These are phyloP conservation scores for Lycocerus yunnanus DNA, from an alignment of 2,888 invertebrate species.

Conservation along the genomic window DNA sequence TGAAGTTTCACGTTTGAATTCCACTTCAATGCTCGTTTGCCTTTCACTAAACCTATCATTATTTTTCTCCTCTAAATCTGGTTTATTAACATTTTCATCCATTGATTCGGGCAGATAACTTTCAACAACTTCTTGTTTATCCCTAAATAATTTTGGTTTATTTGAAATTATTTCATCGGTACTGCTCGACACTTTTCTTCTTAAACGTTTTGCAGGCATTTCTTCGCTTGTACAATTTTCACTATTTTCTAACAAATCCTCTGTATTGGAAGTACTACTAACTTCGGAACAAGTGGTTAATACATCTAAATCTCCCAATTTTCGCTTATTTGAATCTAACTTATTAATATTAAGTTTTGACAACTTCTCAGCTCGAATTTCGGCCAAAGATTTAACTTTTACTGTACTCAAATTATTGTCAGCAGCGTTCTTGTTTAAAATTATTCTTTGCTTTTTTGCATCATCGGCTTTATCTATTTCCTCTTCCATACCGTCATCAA, in stretches of 20 bases:
- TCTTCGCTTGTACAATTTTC: not conserved
- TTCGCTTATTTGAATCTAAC: not conserved
- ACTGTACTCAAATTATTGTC: slow-evolving; percentile 41
- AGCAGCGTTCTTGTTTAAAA: slow-evolving; percentile 7
- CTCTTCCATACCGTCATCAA: slow-evolving; percentile 10
- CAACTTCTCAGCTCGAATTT: slow-evolving; percentile 50
- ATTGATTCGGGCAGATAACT: slow-evolving; percentile 5
- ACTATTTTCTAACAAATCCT: slow-evolving; percentile 18
- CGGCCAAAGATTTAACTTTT: slow-evolving; percentile 54
- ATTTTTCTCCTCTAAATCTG: not conserved
- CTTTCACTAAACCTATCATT: not conserved
- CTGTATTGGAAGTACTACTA: slow-evolving; percentile 41
- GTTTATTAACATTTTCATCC: not conserved
- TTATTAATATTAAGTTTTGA: not conserved
- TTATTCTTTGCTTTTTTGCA: slow-evolving; percentile 24
- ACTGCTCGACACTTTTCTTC: slow-evolving; percentile 12
- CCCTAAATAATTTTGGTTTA: slow-evolving; percentile 26
- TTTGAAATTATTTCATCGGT: slow-evolving; percentile 15
- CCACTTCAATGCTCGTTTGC: not conserved
- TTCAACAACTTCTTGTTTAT: slow-evolving; percentile 7
- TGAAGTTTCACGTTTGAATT: slow-evolving; percentile 31
- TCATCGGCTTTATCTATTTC: not conserved
- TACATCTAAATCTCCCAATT: not conserved
- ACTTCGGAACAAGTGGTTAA: slow-evolving; percentile 39
- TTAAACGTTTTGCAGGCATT: slow-evolving; percentile 15